A percentile compares a stretch with the other conserved stretches of the same genome.
Conservation (phyloP, 2,888 invertebrate genomes). For the Ypsolopha scabrella region DNA sequence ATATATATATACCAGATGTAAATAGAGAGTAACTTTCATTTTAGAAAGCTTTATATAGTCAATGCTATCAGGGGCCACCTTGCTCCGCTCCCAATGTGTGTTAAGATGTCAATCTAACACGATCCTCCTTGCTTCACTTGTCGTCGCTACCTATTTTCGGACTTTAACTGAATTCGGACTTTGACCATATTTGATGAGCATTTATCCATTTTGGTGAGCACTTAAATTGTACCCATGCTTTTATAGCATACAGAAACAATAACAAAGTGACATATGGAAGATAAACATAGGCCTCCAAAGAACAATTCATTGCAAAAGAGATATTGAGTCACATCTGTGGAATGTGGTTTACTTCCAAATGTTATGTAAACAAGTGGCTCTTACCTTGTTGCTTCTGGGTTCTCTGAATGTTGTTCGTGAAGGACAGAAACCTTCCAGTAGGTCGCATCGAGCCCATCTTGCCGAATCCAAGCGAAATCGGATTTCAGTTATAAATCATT, state of each 20-base stretch:
- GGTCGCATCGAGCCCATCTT: conserved; percentile 74
- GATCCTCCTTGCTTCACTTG: no score
- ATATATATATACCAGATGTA: no score
- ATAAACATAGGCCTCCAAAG: not conserved
- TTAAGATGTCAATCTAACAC: no score
- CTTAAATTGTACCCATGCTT: no score
- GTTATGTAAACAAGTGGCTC: conserved; percentile 16
- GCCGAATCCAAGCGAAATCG: conserved; percentile 7
- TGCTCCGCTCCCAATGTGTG: no score
- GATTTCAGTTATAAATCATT: conserved; percentile 27
- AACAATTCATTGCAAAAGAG: not conserved
- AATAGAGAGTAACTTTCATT: no score
- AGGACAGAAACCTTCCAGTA: conserved; percentile 71
- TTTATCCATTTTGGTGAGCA: no score
- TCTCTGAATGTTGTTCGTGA: conserved; percentile 71
- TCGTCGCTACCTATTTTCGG: no score
- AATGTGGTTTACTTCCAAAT: conserved; percentile 17
- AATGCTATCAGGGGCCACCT: no score
- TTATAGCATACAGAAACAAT: not conserved
- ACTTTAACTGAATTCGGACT: no score
- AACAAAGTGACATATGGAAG: conserved; percentile 3
- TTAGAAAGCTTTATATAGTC: no score
- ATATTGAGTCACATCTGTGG: conserved; percentile 22
- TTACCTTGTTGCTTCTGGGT: conserved; percentile 65
- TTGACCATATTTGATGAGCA: no score